Evolutionary conservation across 2,113 vertebrate species (phyloP).

Genomic region (Lichenostomus cassidix): DNA sequence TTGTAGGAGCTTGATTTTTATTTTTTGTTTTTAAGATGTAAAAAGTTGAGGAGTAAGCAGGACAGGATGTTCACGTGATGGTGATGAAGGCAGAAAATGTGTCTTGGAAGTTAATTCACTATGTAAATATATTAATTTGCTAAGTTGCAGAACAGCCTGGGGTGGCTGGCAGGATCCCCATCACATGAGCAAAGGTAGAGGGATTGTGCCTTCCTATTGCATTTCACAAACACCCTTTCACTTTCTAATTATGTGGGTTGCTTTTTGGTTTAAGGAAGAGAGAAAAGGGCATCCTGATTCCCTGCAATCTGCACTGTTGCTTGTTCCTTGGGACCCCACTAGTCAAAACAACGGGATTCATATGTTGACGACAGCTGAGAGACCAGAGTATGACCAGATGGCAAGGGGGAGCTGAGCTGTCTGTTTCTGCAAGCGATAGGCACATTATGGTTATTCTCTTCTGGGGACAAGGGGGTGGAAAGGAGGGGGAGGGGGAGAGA

Average conservation of each 20-base stretch:
- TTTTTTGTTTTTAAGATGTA: background rate
- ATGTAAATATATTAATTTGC: background rate
- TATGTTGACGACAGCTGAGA: slow-evolving; percentile 67
- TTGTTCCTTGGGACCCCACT: slow-evolving; percentile 64
- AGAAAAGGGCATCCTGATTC: slow-evolving; percentile 49
- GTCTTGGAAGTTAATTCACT: background rate
- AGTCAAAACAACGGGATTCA: slow-evolving; percentile 69
- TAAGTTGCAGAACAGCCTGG: background rate
- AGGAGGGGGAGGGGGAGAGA: background rate
- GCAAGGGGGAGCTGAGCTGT: slow-evolving; percentile 65
- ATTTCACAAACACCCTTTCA: background rate
- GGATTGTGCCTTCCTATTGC: background rate
- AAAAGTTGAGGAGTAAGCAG: background rate
- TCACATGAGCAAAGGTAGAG: background rate
- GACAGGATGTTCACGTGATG: background rate
- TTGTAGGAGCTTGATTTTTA: background rate
- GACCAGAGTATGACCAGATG: slow-evolving; percentile 66
- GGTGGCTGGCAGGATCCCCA: background rate
- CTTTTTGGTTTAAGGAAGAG: slow-evolving; percentile 31
- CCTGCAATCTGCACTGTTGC: slow-evolving; percentile 54
- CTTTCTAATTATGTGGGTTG: background rate
- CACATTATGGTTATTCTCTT: slow-evolving; percentile 65
- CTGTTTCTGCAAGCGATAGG: slow-evolving; percentile 67
- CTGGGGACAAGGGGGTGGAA: slow-evolving; percentile 40
- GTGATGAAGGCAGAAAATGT: background rate